Conservation (phyloP, 2,888 invertebrate species). For the Tenodera sinensis region DNA sequence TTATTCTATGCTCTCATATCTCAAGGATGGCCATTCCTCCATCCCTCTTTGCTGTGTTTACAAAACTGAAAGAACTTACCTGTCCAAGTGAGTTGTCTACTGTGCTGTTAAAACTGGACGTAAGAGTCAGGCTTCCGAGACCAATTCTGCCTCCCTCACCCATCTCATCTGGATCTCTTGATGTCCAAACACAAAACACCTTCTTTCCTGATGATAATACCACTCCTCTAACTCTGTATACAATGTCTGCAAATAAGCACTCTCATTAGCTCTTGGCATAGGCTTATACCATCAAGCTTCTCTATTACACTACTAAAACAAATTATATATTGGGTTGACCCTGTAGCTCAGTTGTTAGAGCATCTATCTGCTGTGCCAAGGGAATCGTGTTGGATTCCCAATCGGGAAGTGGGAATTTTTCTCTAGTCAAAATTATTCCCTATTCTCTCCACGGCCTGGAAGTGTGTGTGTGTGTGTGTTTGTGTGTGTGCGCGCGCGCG, state of each 20-base stretch:
- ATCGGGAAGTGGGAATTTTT: no score
- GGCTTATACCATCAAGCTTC: no score
- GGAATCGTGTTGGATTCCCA: no score
- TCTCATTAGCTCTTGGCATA: not conserved
- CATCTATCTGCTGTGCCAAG: no score
- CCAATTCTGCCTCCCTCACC: slow-evolving; percentile 40
- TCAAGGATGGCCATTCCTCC: no score
- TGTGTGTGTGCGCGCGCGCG: no score
- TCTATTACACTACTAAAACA: not conserved
- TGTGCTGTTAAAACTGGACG: slow-evolving; percentile 47
- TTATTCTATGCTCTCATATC: no score
- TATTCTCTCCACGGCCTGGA: no score
- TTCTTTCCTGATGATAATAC: slow-evolving; percentile 47
- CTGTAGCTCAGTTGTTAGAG: no score
- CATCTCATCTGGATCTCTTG: slow-evolving; percentile 47
- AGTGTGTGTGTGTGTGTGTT: no score
- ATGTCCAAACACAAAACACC: slow-evolving; percentile 61
- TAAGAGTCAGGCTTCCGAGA: slow-evolving; percentile 45
- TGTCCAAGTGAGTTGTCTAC: slow-evolving; percentile 43
- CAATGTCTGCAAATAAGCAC: slow-evolving; percentile 40
- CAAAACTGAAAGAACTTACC: slow-evolving; percentile 22
- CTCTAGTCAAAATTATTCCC: no score
- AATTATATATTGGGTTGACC: not conserved
- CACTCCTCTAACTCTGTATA: slow-evolving; percentile 46
- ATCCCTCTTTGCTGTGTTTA: no score